Conservation (phyloP, 1,140 invertebrate species). For the Drosophila willistoni region DNA sequence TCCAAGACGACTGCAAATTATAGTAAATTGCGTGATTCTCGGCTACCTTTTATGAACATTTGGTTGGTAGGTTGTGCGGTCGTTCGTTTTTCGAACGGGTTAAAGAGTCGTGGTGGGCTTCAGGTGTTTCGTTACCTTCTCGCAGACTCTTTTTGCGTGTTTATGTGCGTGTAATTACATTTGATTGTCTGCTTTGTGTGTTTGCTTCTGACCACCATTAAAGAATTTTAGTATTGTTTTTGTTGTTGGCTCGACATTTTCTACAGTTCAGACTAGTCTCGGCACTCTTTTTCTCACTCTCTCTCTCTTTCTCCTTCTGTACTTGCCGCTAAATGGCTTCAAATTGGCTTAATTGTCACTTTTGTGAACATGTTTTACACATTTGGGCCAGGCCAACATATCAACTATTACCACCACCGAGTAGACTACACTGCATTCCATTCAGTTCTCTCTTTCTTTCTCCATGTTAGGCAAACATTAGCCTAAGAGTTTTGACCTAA, state of each 20-base stretch:
- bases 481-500: conserved; percentile 52
- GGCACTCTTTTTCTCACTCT: conserved; percentile 24
- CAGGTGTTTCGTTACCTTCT: conserved; percentile 44
- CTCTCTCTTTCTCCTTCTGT: conserved; percentile 12
- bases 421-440: conserved; percentile 33
- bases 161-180: conserved; percentile 81
- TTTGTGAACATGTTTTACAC: conserved; percentile 71
- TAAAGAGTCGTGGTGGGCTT: conserved; percentile 18
- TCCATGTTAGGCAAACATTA: conserved; percentile 48
- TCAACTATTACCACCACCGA: conserved; percentile 15
- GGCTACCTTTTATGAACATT: conserved; percentile 48
- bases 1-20: conserved; percentile 56
- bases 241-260: too few species aligned
- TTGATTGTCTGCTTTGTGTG: conserved; percentile 72
- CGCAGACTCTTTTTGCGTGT: conserved; percentile 63
- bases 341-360: conserved; percentile 81
- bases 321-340: conserved; percentile 67
- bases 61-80: neutral
- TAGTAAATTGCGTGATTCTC: conserved; percentile 79
- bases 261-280: conserved; percentile 1
- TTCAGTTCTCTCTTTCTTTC: conserved; percentile 14
- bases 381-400: conserved; percentile 35
- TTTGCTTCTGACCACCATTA: conserved; percentile 49
- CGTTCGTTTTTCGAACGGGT: neutral
- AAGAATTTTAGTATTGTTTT: conserved; percentile 39